Conservation (phyloP, 2,797 vertebrate genomes). For the Emys orbicularis region DNA sequence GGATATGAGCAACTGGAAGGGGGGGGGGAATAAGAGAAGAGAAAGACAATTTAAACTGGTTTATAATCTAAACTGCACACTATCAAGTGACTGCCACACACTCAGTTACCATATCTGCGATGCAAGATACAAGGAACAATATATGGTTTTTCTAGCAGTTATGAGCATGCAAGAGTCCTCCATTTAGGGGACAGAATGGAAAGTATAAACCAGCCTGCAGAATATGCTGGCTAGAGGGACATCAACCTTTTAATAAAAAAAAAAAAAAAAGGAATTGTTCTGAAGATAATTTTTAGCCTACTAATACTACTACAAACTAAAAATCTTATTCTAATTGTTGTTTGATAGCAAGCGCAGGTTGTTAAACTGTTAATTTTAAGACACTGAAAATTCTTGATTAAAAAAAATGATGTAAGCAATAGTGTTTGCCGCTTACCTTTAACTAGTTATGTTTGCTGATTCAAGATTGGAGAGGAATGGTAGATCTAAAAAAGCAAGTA, state of each 20-base stretch:
- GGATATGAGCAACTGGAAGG: not conserved
- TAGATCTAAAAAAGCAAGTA: not conserved
- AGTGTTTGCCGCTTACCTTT: not conserved
- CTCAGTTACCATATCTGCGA: not conserved
- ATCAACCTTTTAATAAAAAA: not conserved
- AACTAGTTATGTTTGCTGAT: not conserved
- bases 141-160: conserved; percentile 25
- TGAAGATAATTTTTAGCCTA: not conserved
- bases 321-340: not conserved
- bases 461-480: not conserved
- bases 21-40: not conserved
- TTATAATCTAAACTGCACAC: not conserved
- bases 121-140: not conserved
- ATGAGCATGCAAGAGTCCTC: not conserved
- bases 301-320: not conserved
- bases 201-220: not conserved
- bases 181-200: not conserved
- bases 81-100: not conserved
- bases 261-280: not conserved
- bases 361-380: not conserved
- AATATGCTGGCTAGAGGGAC: not conserved
- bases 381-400: not conserved
- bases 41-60: not conserved
- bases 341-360: not conserved
- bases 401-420: not conserved